These are phyloP conservation scores for Sthenelais limicola DNA, from an alignment of 2,888 invertebrate species.

Conservation along the genomic window DNA sequence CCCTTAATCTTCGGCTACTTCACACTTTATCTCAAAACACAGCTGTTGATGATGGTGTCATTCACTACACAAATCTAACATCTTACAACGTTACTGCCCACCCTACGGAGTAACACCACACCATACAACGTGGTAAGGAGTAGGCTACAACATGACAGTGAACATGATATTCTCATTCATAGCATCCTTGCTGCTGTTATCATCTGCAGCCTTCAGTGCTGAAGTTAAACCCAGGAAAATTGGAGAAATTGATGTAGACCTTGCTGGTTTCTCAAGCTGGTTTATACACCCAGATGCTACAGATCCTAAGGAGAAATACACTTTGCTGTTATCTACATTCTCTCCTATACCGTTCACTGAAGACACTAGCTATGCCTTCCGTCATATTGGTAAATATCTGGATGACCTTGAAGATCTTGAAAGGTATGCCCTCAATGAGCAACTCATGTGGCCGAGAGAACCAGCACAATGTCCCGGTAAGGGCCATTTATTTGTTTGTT, in stretches of 20 bases:
- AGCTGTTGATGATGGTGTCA: too few relatives aligned
- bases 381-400: slow-evolving; percentile 28
- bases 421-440: neutral
- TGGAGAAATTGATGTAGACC: slow-evolving; percentile 17
- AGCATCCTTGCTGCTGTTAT: too few relatives aligned
- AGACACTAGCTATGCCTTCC: slow-evolving; percentile 15
- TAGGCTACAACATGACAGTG: too few relatives aligned
- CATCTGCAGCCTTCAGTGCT: too few relatives aligned
- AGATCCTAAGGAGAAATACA: slow-evolving; percentile 28
- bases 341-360: slow-evolving; percentile 35
- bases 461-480: slow-evolving; percentile 38
- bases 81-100: too few relatives aligned
- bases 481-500: too few relatives aligned
- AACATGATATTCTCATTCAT: too few relatives aligned
- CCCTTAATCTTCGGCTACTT: too few relatives aligned
- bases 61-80: too few relatives aligned
- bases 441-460: slow-evolving; percentile 32
- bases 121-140: too few relatives aligned
- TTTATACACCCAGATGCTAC: slow-evolving; percentile 12
- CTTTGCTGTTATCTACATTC: slow-evolving; percentile 30
- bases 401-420: neutral
- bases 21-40: too few relatives aligned
- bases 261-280: slow-evolving; percentile 34
- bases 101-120: too few relatives aligned
- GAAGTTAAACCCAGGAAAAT: neutral